These are phyloP conservation scores for Girardinus metallicus DNA, from an alignment of 2,797 vertebrate genomes.

Conservation along the genomic window DNA sequence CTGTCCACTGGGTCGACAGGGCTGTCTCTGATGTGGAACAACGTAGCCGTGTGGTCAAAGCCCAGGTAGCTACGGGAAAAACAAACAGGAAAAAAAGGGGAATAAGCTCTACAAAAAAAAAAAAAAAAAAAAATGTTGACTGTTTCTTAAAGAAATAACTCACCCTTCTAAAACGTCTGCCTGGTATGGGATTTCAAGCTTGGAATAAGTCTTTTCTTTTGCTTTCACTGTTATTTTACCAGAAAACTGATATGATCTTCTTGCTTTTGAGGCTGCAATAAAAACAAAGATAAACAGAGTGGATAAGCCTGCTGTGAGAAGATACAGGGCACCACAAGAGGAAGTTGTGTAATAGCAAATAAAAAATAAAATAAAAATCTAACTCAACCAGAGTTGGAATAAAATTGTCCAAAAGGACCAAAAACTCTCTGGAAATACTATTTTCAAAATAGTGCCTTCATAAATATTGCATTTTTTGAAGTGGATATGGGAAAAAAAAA, in stretches of 20 bases:
- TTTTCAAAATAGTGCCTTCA: not conserved
- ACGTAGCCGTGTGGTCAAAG: slow-evolving; percentile 94
- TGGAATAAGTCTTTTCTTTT: slow-evolving; percentile 97
- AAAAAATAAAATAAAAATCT: not conserved
- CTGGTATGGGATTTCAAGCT: slow-evolving; percentile 99
- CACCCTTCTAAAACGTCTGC: slow-evolving; percentile 98
- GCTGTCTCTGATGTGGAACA: slow-evolving; percentile 96
- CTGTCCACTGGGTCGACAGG: slow-evolving; percentile 92
- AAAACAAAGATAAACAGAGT: slow-evolving; percentile 29
- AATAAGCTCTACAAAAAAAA: not conserved
- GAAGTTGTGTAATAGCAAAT: slow-evolving; percentile 38
- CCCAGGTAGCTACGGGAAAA: slow-evolving; percentile 86
- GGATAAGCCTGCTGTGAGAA: slow-evolving; percentile 23
- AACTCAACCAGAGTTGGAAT: not conserved
- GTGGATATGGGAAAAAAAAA: not conserved
- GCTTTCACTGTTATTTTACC: slow-evolving; percentile 99
- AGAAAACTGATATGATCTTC: slow-evolving; percentile 91
- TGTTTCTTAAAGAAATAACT: slow-evolving; percentile 56
- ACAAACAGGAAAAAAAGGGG: not conserved
- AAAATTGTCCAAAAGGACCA: not conserved
- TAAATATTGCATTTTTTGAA: not conserved
- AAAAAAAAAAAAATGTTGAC: not conserved
- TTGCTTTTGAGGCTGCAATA: slow-evolving; percentile 93
- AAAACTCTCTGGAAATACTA: not conserved
- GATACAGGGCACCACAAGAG: slow-evolving; percentile 21